phyloP scores from a whole-genome alignment of 2,888 invertebrate genomes.

The Stenodema calcarata region DNA sequence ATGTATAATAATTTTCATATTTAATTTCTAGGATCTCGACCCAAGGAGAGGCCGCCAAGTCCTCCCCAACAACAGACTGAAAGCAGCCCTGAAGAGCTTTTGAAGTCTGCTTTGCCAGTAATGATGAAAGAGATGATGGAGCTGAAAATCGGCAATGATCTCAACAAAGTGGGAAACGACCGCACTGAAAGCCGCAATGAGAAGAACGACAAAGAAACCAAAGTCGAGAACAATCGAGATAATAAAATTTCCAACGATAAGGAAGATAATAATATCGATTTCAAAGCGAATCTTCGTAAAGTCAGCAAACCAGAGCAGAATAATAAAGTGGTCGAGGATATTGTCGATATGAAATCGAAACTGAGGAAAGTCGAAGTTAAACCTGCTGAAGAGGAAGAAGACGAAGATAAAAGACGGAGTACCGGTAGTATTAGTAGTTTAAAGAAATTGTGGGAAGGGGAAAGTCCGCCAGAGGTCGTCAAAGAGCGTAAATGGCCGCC shows the following conservation, averaged over 20 bases:
- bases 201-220: slow-evolving; percentile 6
- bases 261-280: slow-evolving; percentile 60
- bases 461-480: slow-evolving; percentile 63
- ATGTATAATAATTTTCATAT: neutral
- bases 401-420: slow-evolving; percentile 85
- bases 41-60: slow-evolving; percentile 57
- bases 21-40: slow-evolving; percentile 47
- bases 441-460: slow-evolving; percentile 91
- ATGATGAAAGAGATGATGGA: slow-evolving; percentile 66
- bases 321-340: slow-evolving; percentile 68
- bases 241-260: slow-evolving; percentile 58
- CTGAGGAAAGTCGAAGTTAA: slow-evolving; percentile 77
- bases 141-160: slow-evolving; percentile 47
- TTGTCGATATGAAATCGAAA: slow-evolving; percentile 84
- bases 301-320: slow-evolving; percentile 76
- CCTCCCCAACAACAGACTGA: slow-evolving; percentile 55
- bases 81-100: slow-evolving; percentile 58
- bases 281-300: slow-evolving; percentile 66
- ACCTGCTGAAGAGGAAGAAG: slow-evolving; percentile 65
- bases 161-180: slow-evolving; percentile 12
- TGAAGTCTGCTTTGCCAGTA: slow-evolving; percentile 65
- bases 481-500: slow-evolving; percentile 64
- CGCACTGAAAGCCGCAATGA: slow-evolving; percentile 34
- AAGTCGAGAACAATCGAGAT: slow-evolving; percentile 29
- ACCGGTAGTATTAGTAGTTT: slow-evolving; percentile 92